These are phyloP conservation scores for Lagenorhynchus albirostris DNA, from an alignment of 2,113 vertebrate genomes.

Conservation along the genomic window DNA sequence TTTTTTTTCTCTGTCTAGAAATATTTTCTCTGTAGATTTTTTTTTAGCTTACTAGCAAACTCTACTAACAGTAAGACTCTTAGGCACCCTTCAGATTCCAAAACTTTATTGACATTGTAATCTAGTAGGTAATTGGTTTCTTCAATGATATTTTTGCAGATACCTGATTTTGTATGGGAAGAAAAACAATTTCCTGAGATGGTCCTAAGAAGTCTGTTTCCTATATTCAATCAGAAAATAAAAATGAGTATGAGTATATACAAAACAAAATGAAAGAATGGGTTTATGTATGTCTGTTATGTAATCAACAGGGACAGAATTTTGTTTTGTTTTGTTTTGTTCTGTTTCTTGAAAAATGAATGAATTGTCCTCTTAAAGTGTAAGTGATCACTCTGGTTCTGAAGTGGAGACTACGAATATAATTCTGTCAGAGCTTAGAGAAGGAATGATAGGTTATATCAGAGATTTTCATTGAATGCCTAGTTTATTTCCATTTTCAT, in stretches of 20 bases:
- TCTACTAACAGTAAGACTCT: not conserved
- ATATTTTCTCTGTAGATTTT: conserved; percentile 1
- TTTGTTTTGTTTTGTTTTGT: not conserved
- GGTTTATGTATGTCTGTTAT: not conserved
- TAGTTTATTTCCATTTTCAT: not conserved
- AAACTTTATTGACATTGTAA: not conserved
- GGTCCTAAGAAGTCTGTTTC: not conserved
- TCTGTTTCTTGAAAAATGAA: not conserved
- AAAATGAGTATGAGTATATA: not conserved
- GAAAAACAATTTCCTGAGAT: not conserved
- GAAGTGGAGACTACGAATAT: not conserved
- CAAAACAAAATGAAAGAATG: not conserved
- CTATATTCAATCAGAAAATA: not conserved
- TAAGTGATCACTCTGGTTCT: not conserved
- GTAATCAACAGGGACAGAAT: not conserved
- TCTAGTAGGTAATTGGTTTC: not conserved
- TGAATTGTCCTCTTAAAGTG: not conserved
- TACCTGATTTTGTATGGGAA: not conserved
- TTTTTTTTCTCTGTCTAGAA: conserved; percentile 4
- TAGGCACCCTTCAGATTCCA: not conserved
- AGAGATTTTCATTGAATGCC: not conserved
- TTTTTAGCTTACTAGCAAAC: not conserved
- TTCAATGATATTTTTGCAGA: not conserved
- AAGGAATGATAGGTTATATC: not conserved
- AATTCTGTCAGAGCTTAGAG: not conserved